Conservation (phyloP, 2,888 invertebrate species). For the Lasioglossum morio region DNA sequence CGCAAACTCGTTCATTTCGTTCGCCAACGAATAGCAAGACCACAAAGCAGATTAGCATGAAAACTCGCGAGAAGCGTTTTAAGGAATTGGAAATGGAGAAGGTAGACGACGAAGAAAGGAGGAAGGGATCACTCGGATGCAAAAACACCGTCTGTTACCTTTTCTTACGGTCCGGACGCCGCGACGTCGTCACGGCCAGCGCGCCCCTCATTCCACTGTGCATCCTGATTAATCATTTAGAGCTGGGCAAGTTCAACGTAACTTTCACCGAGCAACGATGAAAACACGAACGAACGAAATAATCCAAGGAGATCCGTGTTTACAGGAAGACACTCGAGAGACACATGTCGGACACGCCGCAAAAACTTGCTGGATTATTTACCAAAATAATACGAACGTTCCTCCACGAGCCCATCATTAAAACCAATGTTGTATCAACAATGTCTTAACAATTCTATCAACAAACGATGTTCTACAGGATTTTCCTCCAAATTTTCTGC, state of each 20-base stretch:
- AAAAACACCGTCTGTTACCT: conserved; percentile 57
- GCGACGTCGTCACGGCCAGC: conserved; percentile 72
- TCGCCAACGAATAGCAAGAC: background rate
- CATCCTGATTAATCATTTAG: conserved; percentile 70
- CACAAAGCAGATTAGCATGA: background rate
- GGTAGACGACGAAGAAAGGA: background rate
- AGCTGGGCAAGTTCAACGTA: conserved; percentile 23
- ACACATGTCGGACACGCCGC: background rate
- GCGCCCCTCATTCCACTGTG: conserved; percentile 81
- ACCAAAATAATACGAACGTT: background rate
- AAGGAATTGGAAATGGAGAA: background rate
- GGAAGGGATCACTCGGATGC: background rate
- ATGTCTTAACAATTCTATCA: background rate
- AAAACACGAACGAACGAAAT: background rate
- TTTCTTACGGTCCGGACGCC: conserved; percentile 52
- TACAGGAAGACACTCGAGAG: conserved; percentile 6
- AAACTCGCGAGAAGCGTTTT: background rate
- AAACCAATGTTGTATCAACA: background rate
- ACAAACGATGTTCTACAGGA: background rate
- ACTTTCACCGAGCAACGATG: background rate
- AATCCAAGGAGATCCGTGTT: background rate
- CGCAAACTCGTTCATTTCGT: background rate
- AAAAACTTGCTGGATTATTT: conserved; percentile 19
- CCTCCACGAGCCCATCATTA: background rate
- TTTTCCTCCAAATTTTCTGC: background rate